A percentile compares a stretch with the other conserved stretches of the same genome.
Conservation (phyloP, 2,797 vertebrate species). For the Pseudocheirus occidentalis region DNA sequence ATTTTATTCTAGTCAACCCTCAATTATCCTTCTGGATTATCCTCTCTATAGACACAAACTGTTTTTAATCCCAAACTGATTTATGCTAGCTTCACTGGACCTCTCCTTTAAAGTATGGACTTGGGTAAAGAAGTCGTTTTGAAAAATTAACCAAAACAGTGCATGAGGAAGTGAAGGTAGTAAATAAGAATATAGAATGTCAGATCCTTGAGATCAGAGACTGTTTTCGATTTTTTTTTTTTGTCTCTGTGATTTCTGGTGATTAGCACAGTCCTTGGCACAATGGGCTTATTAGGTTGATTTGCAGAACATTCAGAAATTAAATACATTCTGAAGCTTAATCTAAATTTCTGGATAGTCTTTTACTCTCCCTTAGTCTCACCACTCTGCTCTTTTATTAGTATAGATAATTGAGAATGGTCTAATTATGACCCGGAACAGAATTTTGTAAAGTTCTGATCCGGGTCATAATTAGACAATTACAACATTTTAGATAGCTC, state of each 20-base stretch:
- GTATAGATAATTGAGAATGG: conserved; percentile 39
- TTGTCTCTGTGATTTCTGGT: not conserved
- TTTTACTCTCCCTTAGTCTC: not conserved
- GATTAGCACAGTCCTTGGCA: not conserved
- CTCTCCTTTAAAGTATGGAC: not conserved
- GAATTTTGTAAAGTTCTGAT: not conserved
- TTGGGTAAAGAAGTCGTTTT: not conserved
- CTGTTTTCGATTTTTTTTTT: not conserved
- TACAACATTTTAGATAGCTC: not conserved
- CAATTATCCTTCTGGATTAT: conserved; percentile 38
- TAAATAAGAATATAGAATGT: not conserved
- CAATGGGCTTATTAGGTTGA: not conserved
- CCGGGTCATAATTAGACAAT: conserved; percentile 12
- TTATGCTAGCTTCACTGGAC: not conserved
- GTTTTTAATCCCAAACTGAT: conserved; percentile 22
- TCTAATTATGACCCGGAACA: conserved; percentile 8
- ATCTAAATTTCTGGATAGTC: not conserved
- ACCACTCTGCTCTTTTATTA: not conserved
- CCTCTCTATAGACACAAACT: not conserved
- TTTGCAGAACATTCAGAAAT: conserved; percentile 1
- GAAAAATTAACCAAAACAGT: not conserved
- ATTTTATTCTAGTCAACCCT: conserved; percentile 41
- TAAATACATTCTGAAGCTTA: not conserved
- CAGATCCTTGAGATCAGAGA: not conserved
- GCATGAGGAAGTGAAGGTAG: not conserved